Conservation (phyloP, 2,113 vertebrate species). For the Machaerirhynchus nigripectus region DNA sequence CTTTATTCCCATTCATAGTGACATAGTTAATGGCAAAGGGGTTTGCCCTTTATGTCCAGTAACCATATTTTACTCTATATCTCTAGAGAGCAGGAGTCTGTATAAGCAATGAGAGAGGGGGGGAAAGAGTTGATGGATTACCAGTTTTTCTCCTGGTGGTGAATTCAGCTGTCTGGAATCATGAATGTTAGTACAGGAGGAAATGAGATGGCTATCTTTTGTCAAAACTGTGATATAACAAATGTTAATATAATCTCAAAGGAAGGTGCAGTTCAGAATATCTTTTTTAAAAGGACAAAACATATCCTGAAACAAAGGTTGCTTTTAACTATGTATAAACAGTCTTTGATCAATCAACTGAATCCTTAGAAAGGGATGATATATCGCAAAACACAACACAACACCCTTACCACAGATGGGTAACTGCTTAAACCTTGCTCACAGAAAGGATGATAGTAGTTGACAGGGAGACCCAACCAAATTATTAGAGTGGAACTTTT, state of each 20-base stretch:
- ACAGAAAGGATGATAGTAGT: not conserved
- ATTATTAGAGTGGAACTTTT: not conserved
- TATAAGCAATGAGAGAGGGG: not conserved
- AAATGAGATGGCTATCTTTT: slow-evolving; percentile 32
- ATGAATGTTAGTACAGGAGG: slow-evolving; percentile 11
- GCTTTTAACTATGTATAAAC: slow-evolving; percentile 42
- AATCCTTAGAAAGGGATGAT: slow-evolving; percentile 18
- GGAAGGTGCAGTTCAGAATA: slow-evolving; percentile 16
- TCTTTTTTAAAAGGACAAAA: slow-evolving; percentile 11
- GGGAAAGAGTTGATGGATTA: slow-evolving; percentile 19
- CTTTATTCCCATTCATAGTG: slow-evolving; percentile 22
- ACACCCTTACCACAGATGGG: not conserved
- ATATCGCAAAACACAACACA: not conserved
- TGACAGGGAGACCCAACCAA: not conserved
- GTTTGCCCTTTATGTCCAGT: slow-evolving; percentile 28
- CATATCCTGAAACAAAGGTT: slow-evolving; percentile 28
- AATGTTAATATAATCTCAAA: slow-evolving; percentile 42
- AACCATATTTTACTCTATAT: slow-evolving; percentile 8
- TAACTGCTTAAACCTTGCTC: not conserved
- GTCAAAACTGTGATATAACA: slow-evolving; percentile 44
- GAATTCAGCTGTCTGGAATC: slow-evolving; percentile 33
- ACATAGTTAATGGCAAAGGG: slow-evolving; percentile 32
- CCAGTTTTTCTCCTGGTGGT: slow-evolving; percentile 17
- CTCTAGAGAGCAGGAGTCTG: slow-evolving; percentile 29
- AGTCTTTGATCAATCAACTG: slow-evolving; percentile 52